Percentiles rank a stretch among this genome's conserved stretches.
phyloP scores from a whole-genome alignment of 37 sponge, comb jelly and placozoan species.

The Agelas oroides region DNA sequence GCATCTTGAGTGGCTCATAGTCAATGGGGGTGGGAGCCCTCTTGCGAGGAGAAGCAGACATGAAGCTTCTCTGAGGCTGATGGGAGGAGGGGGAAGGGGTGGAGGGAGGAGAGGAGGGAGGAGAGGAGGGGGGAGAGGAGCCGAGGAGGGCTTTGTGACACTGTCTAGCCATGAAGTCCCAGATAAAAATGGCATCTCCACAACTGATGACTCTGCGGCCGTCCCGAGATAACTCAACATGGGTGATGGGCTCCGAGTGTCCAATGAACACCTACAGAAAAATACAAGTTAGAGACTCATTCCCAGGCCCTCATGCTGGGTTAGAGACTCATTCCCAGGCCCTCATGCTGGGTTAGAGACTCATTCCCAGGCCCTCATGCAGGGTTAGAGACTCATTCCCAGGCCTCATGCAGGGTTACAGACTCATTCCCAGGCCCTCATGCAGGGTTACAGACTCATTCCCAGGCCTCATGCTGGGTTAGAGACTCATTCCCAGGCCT shows the following conservation, averaged over 20 bases:
- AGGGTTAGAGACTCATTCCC: no score
- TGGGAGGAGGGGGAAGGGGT: slow-evolving; percentile 9
- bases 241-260: slow-evolving; percentile 58
- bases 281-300: no score
- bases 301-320: no score
- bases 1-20: slow-evolving; percentile 55
- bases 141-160: neutral
- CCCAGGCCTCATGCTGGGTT: no score
- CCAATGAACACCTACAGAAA: slow-evolving; percentile 80
- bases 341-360: no score
- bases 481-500: no score
- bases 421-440: no score
- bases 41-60: slow-evolving; percentile 48
- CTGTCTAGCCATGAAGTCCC: slow-evolving; percentile 53
- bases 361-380: no score
- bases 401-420: no score
- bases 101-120: neutral
- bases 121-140: slow-evolving; percentile 11
- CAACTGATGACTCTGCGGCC: slow-evolving; percentile 46
- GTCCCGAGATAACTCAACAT: slow-evolving; percentile 49
- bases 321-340: no score
- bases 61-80: neutral
- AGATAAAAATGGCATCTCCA: slow-evolving; percentile 81
- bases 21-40: slow-evolving; percentile 48
- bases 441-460: no score